Evolutionary conservation across 2,888 invertebrate genomes (phyloP), one percentile per base, ranked within the genome.

Genomic region (Lysandra bellargus): DNA sequence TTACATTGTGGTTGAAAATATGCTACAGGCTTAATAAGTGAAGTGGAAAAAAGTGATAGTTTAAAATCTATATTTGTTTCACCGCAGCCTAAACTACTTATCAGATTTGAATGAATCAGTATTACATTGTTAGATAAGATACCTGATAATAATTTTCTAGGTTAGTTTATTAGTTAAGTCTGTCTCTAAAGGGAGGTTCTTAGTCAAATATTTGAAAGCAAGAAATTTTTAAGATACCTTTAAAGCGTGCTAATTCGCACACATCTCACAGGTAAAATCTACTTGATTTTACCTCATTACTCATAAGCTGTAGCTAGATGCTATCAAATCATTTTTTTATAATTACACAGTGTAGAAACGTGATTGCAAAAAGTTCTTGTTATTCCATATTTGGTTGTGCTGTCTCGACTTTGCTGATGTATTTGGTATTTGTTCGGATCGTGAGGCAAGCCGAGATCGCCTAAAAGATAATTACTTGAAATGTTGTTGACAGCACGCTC

Each of bases 381-480:
- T 37, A 69, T 33, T 69, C 69, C 14, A 69, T 69, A 69, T 69
- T 69, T 6, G 33, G 69, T 69, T 30, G 14, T 69, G 37, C 69
- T 69, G 76, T 53, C 76, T 75, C 14, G 75, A 53, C 30, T 2
- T 57, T 5, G 7, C 49, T 14, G 33, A 76, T 53, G 33, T 30
- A 57, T 76, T 76, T 76, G 76, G 53, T 57, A 14, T 76, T 76
- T 57, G 57, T 30, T 30, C 76, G 30, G 44, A 23, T 76, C 76
- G 76, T 76, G 76, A 69, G 69, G 5, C 53, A 33, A 76, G 33
- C 4, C 23, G 7, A 44, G 76, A 76, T 76, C 76, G 14, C n/a
- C 76, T 76, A 33, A 76, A 75, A 23, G 76, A 76, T 76, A 76
- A 76, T 76, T 57, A 76, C 57, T 57, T 76, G 76, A 76, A 57